Base-by-base conservation (phyloP, 2,797 vertebrate species). In the Crenuchus spilurus region DNA sequence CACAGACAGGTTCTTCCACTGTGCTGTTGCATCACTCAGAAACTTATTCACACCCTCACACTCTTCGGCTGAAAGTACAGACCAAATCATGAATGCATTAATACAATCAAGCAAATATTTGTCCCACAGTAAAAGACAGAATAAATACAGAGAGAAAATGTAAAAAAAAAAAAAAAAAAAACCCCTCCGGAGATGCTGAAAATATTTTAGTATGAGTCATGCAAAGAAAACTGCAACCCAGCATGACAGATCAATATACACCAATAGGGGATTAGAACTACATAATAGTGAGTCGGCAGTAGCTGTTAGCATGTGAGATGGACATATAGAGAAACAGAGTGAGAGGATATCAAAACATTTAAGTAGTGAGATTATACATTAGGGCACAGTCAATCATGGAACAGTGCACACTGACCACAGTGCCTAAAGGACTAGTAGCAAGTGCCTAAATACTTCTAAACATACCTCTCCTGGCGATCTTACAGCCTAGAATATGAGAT, bases 1-100 rank as follows among this genome's bases (percentile, higher is more conserved):
- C 84, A 99, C 92, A 0, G 96, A 95, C 74, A 99, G 91, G 81
- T 99, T 96, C 84, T 92, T 93, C 98, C 98, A 99, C 84, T 99
- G 98, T 48, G 92, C 91, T 0, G 95, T 93, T 16, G 95, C 94
- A 4, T 99, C 98, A 26, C 66, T 90, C 88, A 99, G 94, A 85
- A 99, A 98, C 79, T 94, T 97, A 85, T 90, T 95, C 72, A 99
- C 94, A 1, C 89, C 94, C 78, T 99, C 98, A 2, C 92, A 92
- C 86, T 99, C 97, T 57, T 98, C 98, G 74, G 92, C 98, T 99
- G 83, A 70, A 87, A 86, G 67, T 24, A 9, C 7, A 72, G 41
- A 60, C 13, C 22, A 71, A 30, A 18, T 18, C 1, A 42, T 71
- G 26, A 71, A 22, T 1, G 14, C 30, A 46, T 46, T 76, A 77